A percentile compares a stretch with the other conserved stretches of the same genome.
These are phyloP conservation scores for Peromyscus maniculatus DNA, from an alignment of 2,113 vertebrate genomes.

Conservation along the genomic window DNA sequence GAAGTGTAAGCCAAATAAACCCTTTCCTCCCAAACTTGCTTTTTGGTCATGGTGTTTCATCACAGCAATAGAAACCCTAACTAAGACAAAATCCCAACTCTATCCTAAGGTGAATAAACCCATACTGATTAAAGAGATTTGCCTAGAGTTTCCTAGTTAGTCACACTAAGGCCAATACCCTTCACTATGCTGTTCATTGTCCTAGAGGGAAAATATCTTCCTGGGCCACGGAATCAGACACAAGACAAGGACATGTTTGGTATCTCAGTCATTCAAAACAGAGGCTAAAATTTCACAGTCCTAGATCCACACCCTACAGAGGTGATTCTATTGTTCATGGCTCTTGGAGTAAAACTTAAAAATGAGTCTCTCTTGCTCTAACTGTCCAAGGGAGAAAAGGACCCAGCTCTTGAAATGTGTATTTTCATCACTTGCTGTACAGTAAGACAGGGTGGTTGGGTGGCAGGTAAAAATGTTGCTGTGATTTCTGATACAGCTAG, in stretches of 20 bases:
- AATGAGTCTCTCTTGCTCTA: constrained; percentile 21
- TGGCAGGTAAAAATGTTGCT: constrained; percentile 68
- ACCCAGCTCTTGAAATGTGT: not conserved
- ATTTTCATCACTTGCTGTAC: not conserved
- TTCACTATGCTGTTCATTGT: not conserved
- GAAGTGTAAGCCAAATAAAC: too few relatives aligned
- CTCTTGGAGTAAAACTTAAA: not conserved
- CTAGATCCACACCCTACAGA: not conserved
- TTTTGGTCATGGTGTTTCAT: too few relatives aligned
- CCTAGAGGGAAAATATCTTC: not conserved
- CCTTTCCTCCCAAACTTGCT: too few relatives aligned
- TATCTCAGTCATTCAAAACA: not conserved
- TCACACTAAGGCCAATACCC: not conserved
- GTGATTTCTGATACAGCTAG: constrained; percentile 41
- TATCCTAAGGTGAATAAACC: constrained; percentile 1
- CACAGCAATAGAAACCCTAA: too few relatives aligned
- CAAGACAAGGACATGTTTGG: not conserved
- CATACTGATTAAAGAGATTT: constrained; percentile 11
- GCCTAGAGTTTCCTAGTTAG: not conserved
- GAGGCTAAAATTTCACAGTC: not conserved
- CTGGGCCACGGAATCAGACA: not conserved
- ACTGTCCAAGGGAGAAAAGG: not conserved
- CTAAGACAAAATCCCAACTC: not conserved
- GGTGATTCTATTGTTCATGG: not conserved
- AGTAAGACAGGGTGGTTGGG: constrained; percentile 30